Evolutionary conservation across 2,888 invertebrate genomes (phyloP).

Genomic region (Sarcophaga subvicina): DNA sequence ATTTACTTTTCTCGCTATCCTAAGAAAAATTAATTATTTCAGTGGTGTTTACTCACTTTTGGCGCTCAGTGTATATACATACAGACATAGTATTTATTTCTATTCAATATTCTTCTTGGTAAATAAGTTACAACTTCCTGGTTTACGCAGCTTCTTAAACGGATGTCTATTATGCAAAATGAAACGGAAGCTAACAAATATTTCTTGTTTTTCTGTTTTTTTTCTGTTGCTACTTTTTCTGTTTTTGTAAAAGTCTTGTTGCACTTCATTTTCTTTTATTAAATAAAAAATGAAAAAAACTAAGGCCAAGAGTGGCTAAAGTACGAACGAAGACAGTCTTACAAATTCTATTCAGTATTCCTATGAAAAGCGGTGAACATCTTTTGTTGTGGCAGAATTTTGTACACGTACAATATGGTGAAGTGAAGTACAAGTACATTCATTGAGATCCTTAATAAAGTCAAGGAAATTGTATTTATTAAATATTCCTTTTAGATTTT

Average conservation of each 20-base stretch:
- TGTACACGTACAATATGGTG: neutral
- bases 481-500: slow-evolving; percentile 52
- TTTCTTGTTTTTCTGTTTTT: slow-evolving; percentile 14
- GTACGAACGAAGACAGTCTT: neutral
- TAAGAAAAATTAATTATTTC: no score
- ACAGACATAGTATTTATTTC: neutral
- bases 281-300: slow-evolving; percentile 14
- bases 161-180: slow-evolving; percentile 61
- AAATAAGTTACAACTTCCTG: slow-evolving; percentile 64
- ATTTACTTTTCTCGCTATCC: no score
- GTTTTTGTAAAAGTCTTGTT: slow-evolving; percentile 32
- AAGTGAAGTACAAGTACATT: slow-evolving; percentile 16
- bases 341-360: neutral
- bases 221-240: slow-evolving; percentile 16
- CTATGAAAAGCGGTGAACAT: neutral
- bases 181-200: slow-evolving; percentile 64
- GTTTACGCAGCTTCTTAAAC: slow-evolving; percentile 35
- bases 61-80: neutral
- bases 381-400: slow-evolving; percentile 34
- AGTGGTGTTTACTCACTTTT: no score
- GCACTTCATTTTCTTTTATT: slow-evolving; percentile 61
- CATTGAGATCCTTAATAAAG: slow-evolving; percentile 59
- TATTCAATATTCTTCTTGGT: neutral
- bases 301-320: slow-evolving; percentile 6
- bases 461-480: slow-evolving; percentile 69